phyloP scores from a whole-genome alignment of 1,140 invertebrate genomes.

The Drosophila quadrilineata region DNA sequence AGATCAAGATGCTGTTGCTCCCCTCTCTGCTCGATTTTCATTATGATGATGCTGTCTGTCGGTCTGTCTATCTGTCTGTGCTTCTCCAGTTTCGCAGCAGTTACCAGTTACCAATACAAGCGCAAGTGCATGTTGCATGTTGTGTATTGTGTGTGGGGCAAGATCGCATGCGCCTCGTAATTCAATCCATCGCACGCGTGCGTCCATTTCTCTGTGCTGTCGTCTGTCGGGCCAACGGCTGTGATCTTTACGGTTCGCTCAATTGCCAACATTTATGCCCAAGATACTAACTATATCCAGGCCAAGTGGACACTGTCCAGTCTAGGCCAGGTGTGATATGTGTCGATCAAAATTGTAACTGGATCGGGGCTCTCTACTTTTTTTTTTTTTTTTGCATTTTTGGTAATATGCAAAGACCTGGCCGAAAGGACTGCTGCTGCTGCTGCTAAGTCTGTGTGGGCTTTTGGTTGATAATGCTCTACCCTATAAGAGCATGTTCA shows the following conservation, averaged over 20 bases:
- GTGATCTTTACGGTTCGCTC: constrained; percentile 59
- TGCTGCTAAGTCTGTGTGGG: constrained; percentile 5
- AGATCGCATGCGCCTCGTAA: constrained; percentile 53
- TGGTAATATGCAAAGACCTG: constrained; percentile 59
- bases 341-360: constrained; percentile 54
- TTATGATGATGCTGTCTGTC: constrained; percentile 41
- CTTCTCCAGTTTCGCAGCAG: constrained; percentile 23
- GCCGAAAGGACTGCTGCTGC: constrained; percentile 48
- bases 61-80: constrained; percentile 13
- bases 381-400: too few relatives aligned
- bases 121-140: too few relatives aligned
- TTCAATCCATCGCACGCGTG: constrained; percentile 56
- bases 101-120: too few relatives aligned
- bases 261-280: constrained; percentile 29
- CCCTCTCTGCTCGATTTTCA: too few relatives aligned
- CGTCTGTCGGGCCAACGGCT: constrained; percentile 51
- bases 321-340: constrained; percentile 63
- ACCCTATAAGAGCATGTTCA: background rate
- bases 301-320: background rate
- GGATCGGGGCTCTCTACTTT: too few relatives aligned
- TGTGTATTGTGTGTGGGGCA: constrained; percentile 14
- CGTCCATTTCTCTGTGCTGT: constrained; percentile 29
- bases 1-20: too few relatives aligned
- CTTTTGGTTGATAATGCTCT: background rate
- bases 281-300: background rate